These are phyloP conservation scores for Papilio aristodemus DNA, from an alignment of 1,140 invertebrate genomes.

Conservation along the genomic window DNA sequence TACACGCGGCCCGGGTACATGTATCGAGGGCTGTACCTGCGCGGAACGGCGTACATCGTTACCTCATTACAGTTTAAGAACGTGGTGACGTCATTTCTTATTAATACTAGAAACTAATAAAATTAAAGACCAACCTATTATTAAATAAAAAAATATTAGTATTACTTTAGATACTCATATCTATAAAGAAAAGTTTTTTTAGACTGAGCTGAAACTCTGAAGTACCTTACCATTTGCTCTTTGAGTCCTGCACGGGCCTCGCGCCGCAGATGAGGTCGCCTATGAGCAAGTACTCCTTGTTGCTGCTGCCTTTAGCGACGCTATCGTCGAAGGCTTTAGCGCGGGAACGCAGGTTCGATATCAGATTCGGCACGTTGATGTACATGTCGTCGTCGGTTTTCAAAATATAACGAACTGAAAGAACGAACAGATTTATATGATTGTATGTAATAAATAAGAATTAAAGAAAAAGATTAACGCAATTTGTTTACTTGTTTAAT, in stretches of 20 bases:
- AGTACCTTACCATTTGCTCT: slow-evolving; percentile 87
- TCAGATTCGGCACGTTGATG: slow-evolving; percentile 85
- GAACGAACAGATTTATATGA: too few relatives aligned
- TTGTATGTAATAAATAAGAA: too few relatives aligned
- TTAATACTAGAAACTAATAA: too few relatives aligned
- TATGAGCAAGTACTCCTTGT: slow-evolving; percentile 81
- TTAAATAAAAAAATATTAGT: too few relatives aligned
- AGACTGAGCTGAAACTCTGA: too few relatives aligned
- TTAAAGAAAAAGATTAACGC: too few relatives aligned
- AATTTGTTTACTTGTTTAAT: too few relatives aligned
- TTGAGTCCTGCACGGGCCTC: slow-evolving; percentile 85
- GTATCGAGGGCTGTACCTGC: slow-evolving; percentile 89
- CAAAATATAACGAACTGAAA: slow-evolving; percentile 84
- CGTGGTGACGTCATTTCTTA: too few relatives aligned
- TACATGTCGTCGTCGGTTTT: slow-evolving; percentile 94
- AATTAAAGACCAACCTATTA: too few relatives aligned
- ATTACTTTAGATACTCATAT: too few relatives aligned
- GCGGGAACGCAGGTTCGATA: slow-evolving; percentile 74
- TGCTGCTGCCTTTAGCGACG: slow-evolving; percentile 26
- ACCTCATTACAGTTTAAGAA: too few relatives aligned
- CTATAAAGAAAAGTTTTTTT: too few relatives aligned
- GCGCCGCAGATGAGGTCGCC: slow-evolving; percentile 89
- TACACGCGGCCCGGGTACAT: slow-evolving; percentile 88
- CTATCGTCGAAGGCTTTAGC: slow-evolving; percentile 52
- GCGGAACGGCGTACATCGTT: neutral